Percentiles rank a stretch among this genome's conserved stretches.
Evolutionary conservation across 2,797 vertebrate genomes (phyloP).

Genomic region (Catamblyrhynchus diadema): DNA sequence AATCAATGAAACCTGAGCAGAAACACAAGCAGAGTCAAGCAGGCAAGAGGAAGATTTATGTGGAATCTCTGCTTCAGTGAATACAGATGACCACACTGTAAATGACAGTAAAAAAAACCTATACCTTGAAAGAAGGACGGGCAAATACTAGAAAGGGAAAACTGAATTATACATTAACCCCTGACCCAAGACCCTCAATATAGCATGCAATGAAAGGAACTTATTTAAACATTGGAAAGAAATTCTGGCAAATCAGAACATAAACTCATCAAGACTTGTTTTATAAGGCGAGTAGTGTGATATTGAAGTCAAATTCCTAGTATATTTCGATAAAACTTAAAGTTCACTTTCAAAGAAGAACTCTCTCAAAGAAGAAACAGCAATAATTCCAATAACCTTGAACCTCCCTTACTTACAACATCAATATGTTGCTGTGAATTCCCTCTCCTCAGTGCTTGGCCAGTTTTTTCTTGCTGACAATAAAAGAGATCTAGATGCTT

Average conservation of each 20-base stretch:
- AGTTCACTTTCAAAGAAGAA: neutral
- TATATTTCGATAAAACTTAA: neutral
- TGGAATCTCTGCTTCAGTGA: neutral
- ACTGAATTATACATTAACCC: neutral
- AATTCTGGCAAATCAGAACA: neutral
- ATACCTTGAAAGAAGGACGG: neutral
- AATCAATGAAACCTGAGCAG: constrained; percentile 91
- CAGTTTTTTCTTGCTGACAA: neutral
- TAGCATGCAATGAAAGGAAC: neutral
- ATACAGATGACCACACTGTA: neutral
- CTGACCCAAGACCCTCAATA: neutral
- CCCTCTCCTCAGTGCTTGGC: neutral
- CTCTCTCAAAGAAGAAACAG: neutral
- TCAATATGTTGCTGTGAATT: neutral
- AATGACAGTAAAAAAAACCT: neutral
- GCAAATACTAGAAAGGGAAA: neutral
- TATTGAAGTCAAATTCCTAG: neutral
- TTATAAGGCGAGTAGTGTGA: neutral
- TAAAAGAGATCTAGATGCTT: neutral
- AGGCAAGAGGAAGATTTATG: neutral
- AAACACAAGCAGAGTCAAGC: constrained; percentile 13
- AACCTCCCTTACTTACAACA: neutral
- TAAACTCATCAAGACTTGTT: neutral
- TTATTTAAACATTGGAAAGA: neutral
- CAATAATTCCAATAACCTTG: neutral